phyloP scores from a whole-genome alignment of 2,888 invertebrate species.

The Meta bourneti region DNA sequence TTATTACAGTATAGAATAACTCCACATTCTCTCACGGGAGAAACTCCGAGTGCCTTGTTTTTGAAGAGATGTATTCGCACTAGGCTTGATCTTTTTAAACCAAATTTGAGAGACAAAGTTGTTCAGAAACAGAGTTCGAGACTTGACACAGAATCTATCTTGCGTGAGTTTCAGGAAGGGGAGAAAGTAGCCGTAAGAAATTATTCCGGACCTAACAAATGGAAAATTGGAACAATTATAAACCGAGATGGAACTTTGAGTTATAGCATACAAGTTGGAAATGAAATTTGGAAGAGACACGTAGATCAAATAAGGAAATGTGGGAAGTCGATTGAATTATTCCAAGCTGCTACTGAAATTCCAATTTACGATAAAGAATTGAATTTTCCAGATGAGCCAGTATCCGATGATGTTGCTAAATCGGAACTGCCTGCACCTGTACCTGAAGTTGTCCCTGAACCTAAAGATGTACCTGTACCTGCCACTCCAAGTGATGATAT shows the following conservation, averaged over 20 bases:
- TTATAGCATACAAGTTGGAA: constrained; percentile 48
- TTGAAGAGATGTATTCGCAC: constrained; percentile 57
- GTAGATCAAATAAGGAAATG: constrained; percentile 61
- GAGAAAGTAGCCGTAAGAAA: constrained; percentile 61
- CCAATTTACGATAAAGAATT: constrained; percentile 60
- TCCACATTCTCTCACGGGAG: constrained; percentile 60
- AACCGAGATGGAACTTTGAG: constrained; percentile 4
- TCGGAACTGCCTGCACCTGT: constrained; percentile 54
- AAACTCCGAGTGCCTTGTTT: constrained; percentile 57
- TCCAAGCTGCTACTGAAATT: constrained; percentile 57
- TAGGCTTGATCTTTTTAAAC: constrained; percentile 57
- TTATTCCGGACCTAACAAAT: constrained; percentile 58
- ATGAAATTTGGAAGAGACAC: constrained; percentile 59
- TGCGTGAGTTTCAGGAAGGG: constrained; percentile 63
- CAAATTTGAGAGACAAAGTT: constrained; percentile 55
- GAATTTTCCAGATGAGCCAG: constrained; percentile 59
- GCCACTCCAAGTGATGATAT: too few species aligned
- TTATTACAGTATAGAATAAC: constrained; percentile 43
- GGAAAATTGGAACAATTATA: constrained; percentile 58
- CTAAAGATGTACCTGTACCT: too few species aligned
- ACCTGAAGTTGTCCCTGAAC: not conserved
- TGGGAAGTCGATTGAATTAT: constrained; percentile 61
- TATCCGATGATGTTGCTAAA: constrained; percentile 57
- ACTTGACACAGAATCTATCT: constrained; percentile 62
- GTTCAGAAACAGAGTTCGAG: constrained; percentile 49